Conservation (phyloP, 2,797 vertebrate genomes). For the Sebastes melanostomus region DNA sequence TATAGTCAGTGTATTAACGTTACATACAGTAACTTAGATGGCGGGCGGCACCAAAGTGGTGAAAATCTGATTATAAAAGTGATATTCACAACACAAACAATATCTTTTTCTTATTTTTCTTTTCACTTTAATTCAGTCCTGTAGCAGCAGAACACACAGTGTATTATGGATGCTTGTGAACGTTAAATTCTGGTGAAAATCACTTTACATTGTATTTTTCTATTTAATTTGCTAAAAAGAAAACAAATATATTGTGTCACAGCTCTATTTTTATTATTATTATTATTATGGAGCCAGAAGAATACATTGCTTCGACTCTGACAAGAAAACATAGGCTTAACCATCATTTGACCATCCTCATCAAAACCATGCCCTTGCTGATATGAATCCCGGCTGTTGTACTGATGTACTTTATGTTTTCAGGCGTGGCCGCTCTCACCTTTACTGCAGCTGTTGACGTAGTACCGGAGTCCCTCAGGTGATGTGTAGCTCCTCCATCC, state of each 20-base stretch:
- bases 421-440: slow-evolving; percentile 77
- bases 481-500: slow-evolving; percentile 90
- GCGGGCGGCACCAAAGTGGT: neutral
- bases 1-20: too few relatives aligned
- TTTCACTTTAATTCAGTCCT: neutral
- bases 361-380: neutral
- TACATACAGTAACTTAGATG: too few relatives aligned
- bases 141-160: neutral
- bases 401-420: neutral
- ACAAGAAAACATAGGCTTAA: neutral
- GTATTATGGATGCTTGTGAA: neutral
- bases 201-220: neutral
- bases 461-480: slow-evolving; percentile 86
- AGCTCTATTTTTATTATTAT: neutral
- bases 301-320: neutral
- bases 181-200: neutral
- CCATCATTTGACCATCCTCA: neutral
- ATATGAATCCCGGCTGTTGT: neutral
- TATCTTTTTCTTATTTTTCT: neutral
- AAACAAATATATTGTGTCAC: neutral
- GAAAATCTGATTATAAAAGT: neutral
- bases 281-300: neutral
- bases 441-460: slow-evolving; percentile 88
- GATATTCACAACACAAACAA: neutral
- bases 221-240: neutral